These are phyloP conservation scores for Morinoia aosen DNA, from an alignment of 2,888 invertebrate genomes.

Conservation along the genomic window DNA sequence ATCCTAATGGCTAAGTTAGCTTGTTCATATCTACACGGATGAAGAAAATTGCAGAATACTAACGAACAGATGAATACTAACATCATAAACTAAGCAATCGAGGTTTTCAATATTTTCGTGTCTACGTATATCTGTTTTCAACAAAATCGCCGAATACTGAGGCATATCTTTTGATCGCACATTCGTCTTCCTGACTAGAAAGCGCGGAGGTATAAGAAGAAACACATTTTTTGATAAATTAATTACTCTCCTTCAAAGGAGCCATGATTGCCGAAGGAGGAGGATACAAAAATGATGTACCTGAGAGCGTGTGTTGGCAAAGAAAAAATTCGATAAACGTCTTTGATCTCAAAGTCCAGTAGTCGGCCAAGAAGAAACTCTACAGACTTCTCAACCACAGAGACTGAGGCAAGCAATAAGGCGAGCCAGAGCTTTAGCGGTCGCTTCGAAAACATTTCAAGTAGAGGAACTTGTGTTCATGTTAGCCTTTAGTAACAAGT, in stretches of 20 bases:
- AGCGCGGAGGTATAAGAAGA: not conserved
- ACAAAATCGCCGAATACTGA: not conserved
- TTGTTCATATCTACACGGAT: no score
- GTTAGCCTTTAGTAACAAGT: not conserved
- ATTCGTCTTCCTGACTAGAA: not conserved
- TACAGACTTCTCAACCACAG: not conserved
- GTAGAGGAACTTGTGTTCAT: not conserved
- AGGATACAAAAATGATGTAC: slow-evolving; percentile 28
- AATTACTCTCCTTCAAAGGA: slow-evolving; percentile 41
- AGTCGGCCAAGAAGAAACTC: not conserved
- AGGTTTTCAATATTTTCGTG: no score
- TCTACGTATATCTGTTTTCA: not conserved
- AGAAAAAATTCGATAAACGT: slow-evolving; percentile 32
- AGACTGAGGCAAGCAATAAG: not conserved
- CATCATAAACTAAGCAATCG: no score
- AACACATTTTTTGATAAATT: slow-evolving; percentile 17
- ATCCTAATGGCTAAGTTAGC: no score
- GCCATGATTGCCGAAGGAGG: slow-evolving; percentile 47
- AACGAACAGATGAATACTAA: no score
- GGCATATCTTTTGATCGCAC: not conserved
- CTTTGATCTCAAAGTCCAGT: slow-evolving; percentile 42
- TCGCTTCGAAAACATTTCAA: not conserved
- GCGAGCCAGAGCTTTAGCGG: not conserved
- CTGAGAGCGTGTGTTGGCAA: slow-evolving; percentile 28
- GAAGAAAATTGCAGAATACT: no score